A percentile compares a stretch with the other conserved stretches of the same genome.
These are phyloP conservation scores for Nowickia ferox DNA, from an alignment of 2,888 invertebrate species.

Conservation along the genomic window DNA sequence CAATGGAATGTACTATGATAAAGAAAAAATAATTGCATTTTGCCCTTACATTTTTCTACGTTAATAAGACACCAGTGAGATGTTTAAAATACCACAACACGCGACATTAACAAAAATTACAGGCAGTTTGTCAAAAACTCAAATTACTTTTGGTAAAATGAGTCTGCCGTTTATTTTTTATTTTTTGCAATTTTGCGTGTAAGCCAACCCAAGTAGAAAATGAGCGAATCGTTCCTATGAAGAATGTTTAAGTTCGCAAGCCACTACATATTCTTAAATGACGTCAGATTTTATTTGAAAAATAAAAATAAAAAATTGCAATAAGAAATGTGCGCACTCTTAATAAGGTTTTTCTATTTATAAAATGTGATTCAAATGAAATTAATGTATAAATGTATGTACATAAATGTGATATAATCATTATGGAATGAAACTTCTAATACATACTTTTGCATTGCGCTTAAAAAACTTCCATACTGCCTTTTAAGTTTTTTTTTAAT, in stretches of 20 bases:
- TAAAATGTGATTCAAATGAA: constrained; percentile 57
- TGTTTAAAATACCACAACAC: too few relatives aligned
- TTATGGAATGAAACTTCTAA: constrained; percentile 41
- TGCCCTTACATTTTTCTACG: too few relatives aligned
- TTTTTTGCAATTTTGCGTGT: too few relatives aligned
- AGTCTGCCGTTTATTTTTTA: too few relatives aligned
- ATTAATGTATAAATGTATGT: constrained; percentile 38
- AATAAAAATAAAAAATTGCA: background rate
- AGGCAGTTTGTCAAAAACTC: too few relatives aligned
- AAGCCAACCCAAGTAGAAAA: too few relatives aligned
- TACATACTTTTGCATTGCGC: constrained; percentile 18
- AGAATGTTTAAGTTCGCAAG: background rate
- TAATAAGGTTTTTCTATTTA: constrained; percentile 19
- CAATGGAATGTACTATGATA: background rate
- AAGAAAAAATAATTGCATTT: background rate
- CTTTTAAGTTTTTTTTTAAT: background rate
- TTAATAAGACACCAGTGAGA: too few relatives aligned
- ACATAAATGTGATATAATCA: constrained; percentile 4
- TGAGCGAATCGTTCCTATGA: too few relatives aligned
- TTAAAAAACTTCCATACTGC: background rate
- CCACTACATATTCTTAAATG: constrained; percentile 33
- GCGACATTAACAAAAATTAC: too few relatives aligned
- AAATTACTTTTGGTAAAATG: too few relatives aligned
- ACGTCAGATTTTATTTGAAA: constrained; percentile 43
- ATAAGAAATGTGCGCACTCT: background rate